Evolutionary conservation across 2,888 invertebrate genomes (phyloP).

Genomic region (Piscicola geometra): DNA sequence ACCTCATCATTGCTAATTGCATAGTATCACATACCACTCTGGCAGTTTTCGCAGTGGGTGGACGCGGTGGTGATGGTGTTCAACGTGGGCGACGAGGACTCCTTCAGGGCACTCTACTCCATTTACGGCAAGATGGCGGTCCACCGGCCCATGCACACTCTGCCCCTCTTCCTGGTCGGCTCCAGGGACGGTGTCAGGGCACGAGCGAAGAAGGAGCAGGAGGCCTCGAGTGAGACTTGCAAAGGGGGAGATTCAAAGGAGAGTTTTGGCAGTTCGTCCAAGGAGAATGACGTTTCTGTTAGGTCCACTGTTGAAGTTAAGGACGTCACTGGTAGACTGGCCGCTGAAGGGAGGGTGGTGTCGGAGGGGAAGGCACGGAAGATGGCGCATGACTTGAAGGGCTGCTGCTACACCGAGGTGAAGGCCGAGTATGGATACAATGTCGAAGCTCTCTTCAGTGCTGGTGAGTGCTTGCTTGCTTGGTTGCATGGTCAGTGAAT

Average conservation of each 20-base stretch:
- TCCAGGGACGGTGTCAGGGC: slow-evolving; percentile 16
- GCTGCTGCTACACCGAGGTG: slow-evolving; percentile 95
- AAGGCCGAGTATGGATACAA: slow-evolving; percentile 95
- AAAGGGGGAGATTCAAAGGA: neutral
- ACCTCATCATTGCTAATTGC: too few species aligned
- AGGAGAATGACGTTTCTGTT: neutral
- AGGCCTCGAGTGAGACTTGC: too few species aligned
- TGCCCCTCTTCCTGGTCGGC: slow-evolving; percentile 61
- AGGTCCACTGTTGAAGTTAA: slow-evolving; percentile 81
- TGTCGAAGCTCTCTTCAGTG: slow-evolving; percentile 95
- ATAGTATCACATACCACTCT: too few species aligned
- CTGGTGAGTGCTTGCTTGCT: slow-evolving; percentile 89
- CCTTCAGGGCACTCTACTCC: slow-evolving; percentile 88
- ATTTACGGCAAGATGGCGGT: slow-evolving; percentile 96
- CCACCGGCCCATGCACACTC: slow-evolving; percentile 70
- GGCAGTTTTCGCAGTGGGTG: slow-evolving; percentile 94
- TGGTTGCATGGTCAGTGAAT: too few species aligned
- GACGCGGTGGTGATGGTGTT: slow-evolving; percentile 98
- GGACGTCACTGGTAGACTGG: slow-evolving; percentile 82
- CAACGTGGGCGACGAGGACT: slow-evolving; percentile 91
- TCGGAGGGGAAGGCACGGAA: slow-evolving; percentile 89
- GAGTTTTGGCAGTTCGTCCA: neutral
- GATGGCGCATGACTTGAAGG: slow-evolving; percentile 83
- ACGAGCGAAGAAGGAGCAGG: too few species aligned
- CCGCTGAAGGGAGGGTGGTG: slow-evolving; percentile 91